Percentiles rank a stretch among this genome's conserved stretches.
Evolutionary conservation across 2,888 invertebrate species (phyloP).

Genomic region (Sylvicola cinctus): DNA sequence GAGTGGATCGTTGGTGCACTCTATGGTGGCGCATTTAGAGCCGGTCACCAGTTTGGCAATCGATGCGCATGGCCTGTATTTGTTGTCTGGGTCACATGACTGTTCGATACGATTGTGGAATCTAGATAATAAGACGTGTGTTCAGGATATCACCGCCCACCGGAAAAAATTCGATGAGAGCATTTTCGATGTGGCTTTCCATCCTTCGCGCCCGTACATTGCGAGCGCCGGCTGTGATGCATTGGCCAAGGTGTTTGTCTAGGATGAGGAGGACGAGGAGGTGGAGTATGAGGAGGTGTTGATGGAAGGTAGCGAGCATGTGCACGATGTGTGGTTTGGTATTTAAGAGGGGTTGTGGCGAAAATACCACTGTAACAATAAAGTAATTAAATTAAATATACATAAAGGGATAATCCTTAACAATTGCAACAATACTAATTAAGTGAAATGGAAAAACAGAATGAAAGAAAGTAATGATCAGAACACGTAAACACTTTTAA

Average conservation of each 20-base stretch:
- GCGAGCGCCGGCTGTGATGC: slow-evolving; percentile 98
- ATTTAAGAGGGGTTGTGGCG: too few species aligned
- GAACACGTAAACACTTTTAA: too few species aligned
- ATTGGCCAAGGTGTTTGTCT: slow-evolving; percentile 96
- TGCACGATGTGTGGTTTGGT: too few species aligned
- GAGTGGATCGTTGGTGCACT: slow-evolving; percentile 82
- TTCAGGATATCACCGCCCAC: slow-evolving; percentile 98
- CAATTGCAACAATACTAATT: too few species aligned
- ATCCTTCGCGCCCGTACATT: slow-evolving; percentile 94
- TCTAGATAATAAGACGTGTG: slow-evolving; percentile 95
- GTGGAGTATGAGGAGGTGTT: too few species aligned
- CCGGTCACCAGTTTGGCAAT: slow-evolving; percentile 95
- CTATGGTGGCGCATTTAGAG: slow-evolving; percentile 98
- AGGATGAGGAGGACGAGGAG: too few species aligned
- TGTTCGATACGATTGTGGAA: slow-evolving; percentile 98
- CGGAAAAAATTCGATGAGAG: slow-evolving; percentile 99
- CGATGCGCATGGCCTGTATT: slow-evolving; percentile 95
- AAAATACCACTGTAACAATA: too few species aligned
- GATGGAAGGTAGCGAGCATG: too few species aligned
- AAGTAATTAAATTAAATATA: too few species aligned
- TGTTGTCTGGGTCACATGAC: slow-evolving; percentile 96
- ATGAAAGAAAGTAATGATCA: too few species aligned
- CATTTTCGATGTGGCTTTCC: slow-evolving; percentile 97
- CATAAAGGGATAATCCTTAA: too few species aligned
- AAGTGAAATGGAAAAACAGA: too few species aligned